phyloP scores from a whole-genome alignment of 1,140 invertebrate genomes.

The Cepaea nemoralis region DNA sequence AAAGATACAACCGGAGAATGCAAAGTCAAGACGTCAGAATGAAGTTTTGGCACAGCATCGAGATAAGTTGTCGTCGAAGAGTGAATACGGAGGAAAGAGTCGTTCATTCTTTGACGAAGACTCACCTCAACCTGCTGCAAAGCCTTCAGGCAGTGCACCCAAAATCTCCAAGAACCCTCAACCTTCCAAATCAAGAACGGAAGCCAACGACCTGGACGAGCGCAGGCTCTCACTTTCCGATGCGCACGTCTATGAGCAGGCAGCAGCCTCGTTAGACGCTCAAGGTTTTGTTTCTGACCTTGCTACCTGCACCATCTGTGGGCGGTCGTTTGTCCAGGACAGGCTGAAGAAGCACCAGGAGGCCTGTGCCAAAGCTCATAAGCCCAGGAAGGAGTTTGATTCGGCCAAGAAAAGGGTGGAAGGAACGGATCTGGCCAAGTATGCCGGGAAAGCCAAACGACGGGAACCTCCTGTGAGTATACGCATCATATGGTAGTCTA shows the following conservation, averaged over 20 bases:
- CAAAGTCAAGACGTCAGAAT: neutral
- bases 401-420: conserved; percentile 84
- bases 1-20: neutral
- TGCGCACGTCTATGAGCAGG: conserved; percentile 38
- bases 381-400: conserved; percentile 85
- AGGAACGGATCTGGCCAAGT: conserved; percentile 89
- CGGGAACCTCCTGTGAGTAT: conserved; percentile 42
- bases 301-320: conserved; percentile 70
- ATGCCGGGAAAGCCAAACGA: conserved; percentile 61
- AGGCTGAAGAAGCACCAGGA: conserved; percentile 84
- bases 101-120: neutral
- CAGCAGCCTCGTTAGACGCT: neutral
- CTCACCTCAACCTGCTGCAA: conserved; percentile 14
- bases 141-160: neutral
- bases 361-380: conserved; percentile 71
- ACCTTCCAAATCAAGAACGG: conserved; percentile 45
- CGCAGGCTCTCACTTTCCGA: conserved; percentile 14
- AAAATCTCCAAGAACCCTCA: conserved; percentile 38
- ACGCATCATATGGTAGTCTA: too few relatives aligned
- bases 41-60: neutral
- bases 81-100: neutral
- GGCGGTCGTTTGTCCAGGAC: conserved; percentile 81
- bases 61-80: neutral
- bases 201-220: conserved; percentile 16
- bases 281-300: conserved; percentile 12